These are phyloP conservation scores for Osmoderma eremita DNA, from an alignment of 2,888 invertebrate genomes.

Conservation along the genomic window DNA sequence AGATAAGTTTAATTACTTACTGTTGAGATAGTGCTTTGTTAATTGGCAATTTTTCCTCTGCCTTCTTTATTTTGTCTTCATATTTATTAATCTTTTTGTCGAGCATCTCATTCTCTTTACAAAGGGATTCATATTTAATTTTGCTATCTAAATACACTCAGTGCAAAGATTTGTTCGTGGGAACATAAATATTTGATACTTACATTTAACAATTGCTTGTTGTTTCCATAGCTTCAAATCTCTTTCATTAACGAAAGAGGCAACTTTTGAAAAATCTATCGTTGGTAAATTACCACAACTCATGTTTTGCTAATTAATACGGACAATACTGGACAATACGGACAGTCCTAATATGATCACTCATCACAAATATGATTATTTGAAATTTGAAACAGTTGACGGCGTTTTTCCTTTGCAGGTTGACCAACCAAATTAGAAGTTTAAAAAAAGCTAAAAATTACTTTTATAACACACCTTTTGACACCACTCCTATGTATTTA, in stretches of 20 bases:
- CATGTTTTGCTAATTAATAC: slow-evolving; percentile 1
- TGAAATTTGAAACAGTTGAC: too few relatives aligned
- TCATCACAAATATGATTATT: too few relatives aligned
- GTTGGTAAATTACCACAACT: neutral
- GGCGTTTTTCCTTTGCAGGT: too few relatives aligned
- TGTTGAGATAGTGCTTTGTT: neutral
- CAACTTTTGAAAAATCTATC: slow-evolving; percentile 10
- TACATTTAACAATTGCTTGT: slow-evolving; percentile 24
- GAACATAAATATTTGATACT: slow-evolving; percentile 1
- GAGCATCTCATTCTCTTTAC: slow-evolving; percentile 3
- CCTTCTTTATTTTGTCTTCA: neutral
- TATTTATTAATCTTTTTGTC: slow-evolving; percentile 13
- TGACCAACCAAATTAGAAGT: too few relatives aligned
- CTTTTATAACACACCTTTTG: too few relatives aligned
- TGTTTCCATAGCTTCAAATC: slow-evolving; percentile 27
- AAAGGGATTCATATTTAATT: slow-evolving; percentile 7
- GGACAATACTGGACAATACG: too few relatives aligned
- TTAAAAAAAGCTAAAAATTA: too few relatives aligned
- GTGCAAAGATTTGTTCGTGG: neutral
- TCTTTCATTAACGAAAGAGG: slow-evolving; percentile 8
- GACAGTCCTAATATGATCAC: too few relatives aligned
- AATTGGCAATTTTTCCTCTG: neutral
- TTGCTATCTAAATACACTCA: slow-evolving; percentile 6
- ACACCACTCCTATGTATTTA: too few relatives aligned
- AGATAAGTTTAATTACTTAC: slow-evolving; percentile 1